Conservation (phyloP, 2,113 vertebrate species). For the Odocoileus virginianus region DNA sequence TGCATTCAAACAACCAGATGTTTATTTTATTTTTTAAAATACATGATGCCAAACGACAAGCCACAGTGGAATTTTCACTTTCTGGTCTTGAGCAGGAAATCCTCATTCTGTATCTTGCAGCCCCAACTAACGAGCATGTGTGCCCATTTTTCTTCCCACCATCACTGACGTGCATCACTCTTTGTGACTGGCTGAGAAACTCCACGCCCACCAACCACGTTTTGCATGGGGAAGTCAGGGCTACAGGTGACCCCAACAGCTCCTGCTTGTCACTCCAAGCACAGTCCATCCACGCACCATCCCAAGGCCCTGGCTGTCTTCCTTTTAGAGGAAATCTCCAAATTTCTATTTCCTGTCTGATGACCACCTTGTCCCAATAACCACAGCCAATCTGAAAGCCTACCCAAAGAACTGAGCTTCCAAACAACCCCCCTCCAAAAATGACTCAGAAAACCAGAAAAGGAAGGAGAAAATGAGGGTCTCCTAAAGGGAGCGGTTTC, state of each 20-base stretch:
- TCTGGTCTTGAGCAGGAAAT: neutral
- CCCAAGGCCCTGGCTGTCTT: neutral
- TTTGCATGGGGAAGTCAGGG: rapidly evolving
- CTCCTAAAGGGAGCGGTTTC: neutral
- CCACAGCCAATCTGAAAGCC: neutral
- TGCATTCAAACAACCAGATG: constrained; percentile 20
- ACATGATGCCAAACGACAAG: neutral
- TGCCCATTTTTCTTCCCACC: neutral
- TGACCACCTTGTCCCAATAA: neutral
- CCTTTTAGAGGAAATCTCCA: neutral
- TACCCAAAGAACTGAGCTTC: neutral
- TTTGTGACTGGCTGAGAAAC: neutral
- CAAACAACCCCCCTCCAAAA: neutral
- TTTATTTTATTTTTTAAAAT: constrained; percentile 35
- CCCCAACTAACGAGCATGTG: rapidly evolving
- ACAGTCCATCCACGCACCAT: rapidly evolving
- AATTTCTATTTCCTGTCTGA: neutral
- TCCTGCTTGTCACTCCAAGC: neutral
- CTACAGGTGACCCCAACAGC: neutral
- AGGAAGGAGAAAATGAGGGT: neutral
- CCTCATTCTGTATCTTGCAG: neutral
- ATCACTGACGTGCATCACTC: rapidly evolving
- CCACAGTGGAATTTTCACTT: neutral
- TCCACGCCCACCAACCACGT: rapidly evolving
- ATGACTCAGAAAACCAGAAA: neutral